Evolutionary conservation across 2,888 invertebrate species (phyloP).

Genomic region (Lepidochrysops patricia): DNA sequence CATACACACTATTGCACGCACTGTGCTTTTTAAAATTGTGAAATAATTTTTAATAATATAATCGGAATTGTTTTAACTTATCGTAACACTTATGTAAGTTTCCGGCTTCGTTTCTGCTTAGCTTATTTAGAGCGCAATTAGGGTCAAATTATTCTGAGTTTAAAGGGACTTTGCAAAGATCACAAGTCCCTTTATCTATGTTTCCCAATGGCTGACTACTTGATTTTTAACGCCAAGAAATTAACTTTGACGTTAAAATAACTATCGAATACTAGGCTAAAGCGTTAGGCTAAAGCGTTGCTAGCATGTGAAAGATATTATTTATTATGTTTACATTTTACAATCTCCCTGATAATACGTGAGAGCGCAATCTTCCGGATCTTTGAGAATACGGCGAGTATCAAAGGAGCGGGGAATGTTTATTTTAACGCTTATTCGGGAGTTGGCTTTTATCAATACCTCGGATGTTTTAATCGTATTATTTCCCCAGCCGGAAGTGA

Average conservation of each 20-base stretch:
- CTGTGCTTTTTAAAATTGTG: not conserved
- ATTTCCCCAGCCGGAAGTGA: conserved; percentile 41
- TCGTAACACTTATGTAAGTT: conserved; percentile 7
- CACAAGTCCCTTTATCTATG: no score
- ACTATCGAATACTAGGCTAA: not conserved
- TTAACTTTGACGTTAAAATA: not conserved
- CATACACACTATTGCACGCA: not conserved
- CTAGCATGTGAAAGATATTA: conserved; percentile 10
- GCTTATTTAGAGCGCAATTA: not conserved
- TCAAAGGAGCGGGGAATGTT: conserved; percentile 37
- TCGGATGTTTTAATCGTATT: conserved; percentile 42
- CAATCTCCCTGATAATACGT: conserved; percentile 19
- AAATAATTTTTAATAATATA: not conserved
- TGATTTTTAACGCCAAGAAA: not conserved
- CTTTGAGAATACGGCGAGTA: conserved; percentile 50
- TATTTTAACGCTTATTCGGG: conserved; percentile 10
- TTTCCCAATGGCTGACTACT: not conserved
- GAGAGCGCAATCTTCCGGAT: conserved; percentile 57
- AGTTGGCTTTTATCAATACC: conserved; percentile 1
- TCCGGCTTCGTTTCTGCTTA: conserved; percentile 8
- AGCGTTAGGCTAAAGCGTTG: not conserved
- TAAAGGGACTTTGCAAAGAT: not conserved
- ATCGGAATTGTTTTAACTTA: conserved; percentile 8
- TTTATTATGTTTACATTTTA: conserved; percentile 21
- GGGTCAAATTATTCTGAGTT: not conserved